Percentiles rank a stretch among this genome's conserved stretches.
phyloP scores from a whole-genome alignment of 2,113 vertebrate species.

The Serinus canaria region DNA sequence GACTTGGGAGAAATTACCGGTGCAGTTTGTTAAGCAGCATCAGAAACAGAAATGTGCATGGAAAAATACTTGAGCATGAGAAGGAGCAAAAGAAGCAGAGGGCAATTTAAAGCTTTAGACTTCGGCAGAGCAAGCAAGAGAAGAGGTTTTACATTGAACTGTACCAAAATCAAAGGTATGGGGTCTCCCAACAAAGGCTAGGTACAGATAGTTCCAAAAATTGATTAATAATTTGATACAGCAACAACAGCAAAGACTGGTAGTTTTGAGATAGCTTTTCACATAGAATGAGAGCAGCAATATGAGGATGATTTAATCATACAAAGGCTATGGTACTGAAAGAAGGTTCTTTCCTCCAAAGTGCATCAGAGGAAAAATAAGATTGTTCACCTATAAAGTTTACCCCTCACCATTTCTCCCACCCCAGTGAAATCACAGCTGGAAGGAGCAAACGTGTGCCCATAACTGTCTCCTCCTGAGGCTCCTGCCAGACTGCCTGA shows the following conservation, averaged over 20 bases:
- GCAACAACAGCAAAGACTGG: neutral
- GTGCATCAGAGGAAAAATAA: neutral
- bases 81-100: neutral
- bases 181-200: neutral
- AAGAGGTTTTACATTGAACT: neutral
- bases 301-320: rapidly evolving
- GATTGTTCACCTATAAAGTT: neutral
- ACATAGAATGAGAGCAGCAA: neutral
- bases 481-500: neutral
- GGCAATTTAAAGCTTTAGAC: neutral
- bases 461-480: neutral
- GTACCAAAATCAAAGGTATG: neutral
- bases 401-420: neutral
- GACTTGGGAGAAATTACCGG: neutral
- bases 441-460: neutral
- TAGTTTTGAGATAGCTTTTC: neutral
- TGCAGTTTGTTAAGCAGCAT: neutral
- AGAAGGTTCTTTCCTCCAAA: neutral
- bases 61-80: neutral
- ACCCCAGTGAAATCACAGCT: neutral
- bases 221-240: neutral
- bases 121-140: neutral
- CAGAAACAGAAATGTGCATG: neutral
- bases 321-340: neutral
- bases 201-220: neutral